Percentiles rank a stretch among this genome's conserved stretches.
phyloP scores from a whole-genome alignment of 1,140 invertebrate species.

The Cotesia glomerata region DNA sequence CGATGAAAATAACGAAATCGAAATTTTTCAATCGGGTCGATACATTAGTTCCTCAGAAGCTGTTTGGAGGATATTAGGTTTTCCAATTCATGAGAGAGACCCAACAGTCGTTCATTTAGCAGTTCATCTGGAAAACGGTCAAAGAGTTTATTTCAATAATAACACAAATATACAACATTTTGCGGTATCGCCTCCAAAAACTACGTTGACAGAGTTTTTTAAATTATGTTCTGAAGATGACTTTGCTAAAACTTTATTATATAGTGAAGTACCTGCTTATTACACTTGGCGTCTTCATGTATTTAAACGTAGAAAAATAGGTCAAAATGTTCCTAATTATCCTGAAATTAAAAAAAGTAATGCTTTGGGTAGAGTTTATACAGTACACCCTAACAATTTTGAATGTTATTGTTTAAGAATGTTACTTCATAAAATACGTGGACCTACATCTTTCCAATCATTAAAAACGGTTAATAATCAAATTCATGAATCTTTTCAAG shows the following conservation, averaged over 20 bases:
- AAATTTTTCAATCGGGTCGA: background rate
- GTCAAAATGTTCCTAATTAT: conserved; percentile 32
- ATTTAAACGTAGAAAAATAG: background rate
- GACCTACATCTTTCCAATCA: no score
- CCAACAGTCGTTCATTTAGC: conserved; percentile 57
- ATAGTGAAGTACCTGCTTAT: conserved; percentile 53
- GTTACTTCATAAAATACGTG: no score
- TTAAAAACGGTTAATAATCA: no score
- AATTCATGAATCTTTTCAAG: background rate
- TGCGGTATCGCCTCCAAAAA: conserved; percentile 26
- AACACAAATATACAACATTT: conserved; percentile 33
- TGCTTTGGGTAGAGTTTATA: background rate
- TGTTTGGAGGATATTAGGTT: conserved; percentile 58
- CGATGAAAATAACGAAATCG: conserved; percentile 35
- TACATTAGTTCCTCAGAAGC: conserved; percentile 49
- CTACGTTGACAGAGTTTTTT: conserved; percentile 50
- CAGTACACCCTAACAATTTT: no score
- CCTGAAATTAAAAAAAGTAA: background rate
- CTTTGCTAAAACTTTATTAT: conserved; percentile 54
- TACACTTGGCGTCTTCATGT: conserved; percentile 43
- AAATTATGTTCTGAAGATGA: conserved; percentile 38
- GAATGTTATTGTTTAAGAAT: background rate
- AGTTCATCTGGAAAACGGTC: conserved; percentile 55
- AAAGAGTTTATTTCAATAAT: conserved; percentile 47
- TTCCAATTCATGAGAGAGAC: conserved; percentile 54